Evolutionary conservation across 2,797 vertebrate genomes (phyloP), one percentile per base, ranked within the genome.

Genomic region (Chrysocyon brachyurus): DNA sequence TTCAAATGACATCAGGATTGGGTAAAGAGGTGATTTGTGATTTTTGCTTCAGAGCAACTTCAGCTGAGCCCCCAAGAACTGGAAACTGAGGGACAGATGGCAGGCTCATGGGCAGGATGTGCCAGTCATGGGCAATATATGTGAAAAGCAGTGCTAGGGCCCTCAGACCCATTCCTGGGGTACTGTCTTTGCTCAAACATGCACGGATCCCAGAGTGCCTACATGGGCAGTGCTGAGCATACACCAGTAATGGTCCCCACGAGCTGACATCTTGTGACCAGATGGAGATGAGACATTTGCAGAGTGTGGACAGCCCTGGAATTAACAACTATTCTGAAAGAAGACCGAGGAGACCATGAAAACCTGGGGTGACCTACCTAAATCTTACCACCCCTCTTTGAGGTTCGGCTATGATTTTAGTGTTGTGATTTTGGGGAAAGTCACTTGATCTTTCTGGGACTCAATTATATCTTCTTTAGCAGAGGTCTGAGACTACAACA

Each of bases 11-110:
- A 87, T 59, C 0, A 0, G 0, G 7, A 73, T 40, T 49, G 46
- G 54, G 22, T 40, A 22, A 90, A 75, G 77, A 46, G 46, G 57
- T 87, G 96, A 96, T 88, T 84, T 90, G 94, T 91, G 78, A 15
- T 52, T 91, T 87, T 78, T 81, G 63, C 16, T 1, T 87, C 81
- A 16, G 16, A 84, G 17, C 14, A 56, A 12, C 24, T 90, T 91
- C 36, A 26, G 0, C 40, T 11, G 4, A 57, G 0, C 7, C 12
- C 26, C 49, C 26, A 73, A 84, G 94, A 94, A 85, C 87, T 12
- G 52, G 68, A 87, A 97, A 81, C 66, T 12, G 49, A 92, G 85
- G 93, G 68, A 56, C 19, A 85, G 21, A 19, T 3, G 26, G 14
- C 33, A 92, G 22, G 59, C 40, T 94, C 52, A 70, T 4, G 3